Evolutionary conservation across 2,797 vertebrate species (phyloP), one percentile per base, ranked within the genome.

Genomic region (Ficedula albicollis): DNA sequence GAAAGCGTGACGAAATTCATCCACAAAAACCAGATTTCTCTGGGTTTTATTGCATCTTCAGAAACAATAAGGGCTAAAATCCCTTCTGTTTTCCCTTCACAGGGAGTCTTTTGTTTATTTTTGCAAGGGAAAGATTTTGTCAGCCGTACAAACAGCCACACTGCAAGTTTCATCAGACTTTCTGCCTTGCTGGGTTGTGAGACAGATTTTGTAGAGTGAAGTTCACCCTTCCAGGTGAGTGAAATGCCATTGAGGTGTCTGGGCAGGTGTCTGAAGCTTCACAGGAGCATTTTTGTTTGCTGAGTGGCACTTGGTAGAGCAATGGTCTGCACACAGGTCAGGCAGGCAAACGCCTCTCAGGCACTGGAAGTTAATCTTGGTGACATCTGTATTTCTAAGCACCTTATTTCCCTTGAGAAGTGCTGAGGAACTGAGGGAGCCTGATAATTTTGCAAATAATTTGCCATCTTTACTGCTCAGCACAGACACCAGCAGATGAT

Each of bases 281-380:
- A 12, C 0, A 0, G 18, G 56, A 52, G 17, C 0, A 0, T 51
- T 68, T 81, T 36, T 70, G 26, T 55, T 74, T 82, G 32, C 46
- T 58, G 68, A 64, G 46, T 1, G 1, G 18, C 46, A 6, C 43
- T 70, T 36, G 48, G 52, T 56, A 56, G 36, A 75, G 39, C 43
- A 2, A 2, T 14, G 36, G 46, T 36, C 78, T 76, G 76, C 38
- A 26, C 30, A 76, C 43, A 48, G 72, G 72, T 66, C 67, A 62
- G 76, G 52, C 48, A 83, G 79, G 49, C 1, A 13, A 68, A 32
- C 3, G 13, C 26, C 26, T 63, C 73, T 74, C n/a, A 64, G 51
- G 48, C 14, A 23, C 10, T 56, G 49, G 73, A 89, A 86, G 36
- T 56, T 70, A 49, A 86, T 78, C 56, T 60, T 29, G 29, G 66